Base-by-base conservation (phyloP, 2,888 invertebrate species). In the Disparrhopalites patrizii region DNA sequence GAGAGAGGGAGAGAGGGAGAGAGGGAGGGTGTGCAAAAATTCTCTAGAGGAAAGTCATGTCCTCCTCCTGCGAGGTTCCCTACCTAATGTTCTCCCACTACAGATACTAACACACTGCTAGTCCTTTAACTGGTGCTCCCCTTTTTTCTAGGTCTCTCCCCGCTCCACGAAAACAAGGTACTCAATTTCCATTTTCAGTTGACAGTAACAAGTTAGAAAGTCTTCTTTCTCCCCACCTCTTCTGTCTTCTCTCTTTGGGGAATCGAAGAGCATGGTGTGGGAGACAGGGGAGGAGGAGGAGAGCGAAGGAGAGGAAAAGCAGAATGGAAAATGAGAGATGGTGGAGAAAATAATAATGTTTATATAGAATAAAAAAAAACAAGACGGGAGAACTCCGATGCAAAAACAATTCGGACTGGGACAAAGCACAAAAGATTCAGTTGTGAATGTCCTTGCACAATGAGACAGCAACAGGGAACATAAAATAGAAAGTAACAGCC, bases 181-280 rank as follows among this genome's bases (percentile, higher is more conserved):
- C 47, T 47, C 47, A 47, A 47, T 47, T 47, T 47, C 23, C 47
- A 47, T 47, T 47, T 23, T 47, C 23, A 18, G 47, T 3, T 23
- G 47, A 47, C 47, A 47, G 47, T 5, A 47, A 47, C 47, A 20
- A 7, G 23, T 4, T 8, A 5, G 25, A 47, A 20, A 25, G 47
- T 47, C 25, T 47, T 23, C 47, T 23, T 47, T 7, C 25, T 47
- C 23, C 8, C 3, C 8, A 47, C 47, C 47, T 7, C 47, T 23
- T 23, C 23, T 7, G 47, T 43, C 47, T 47, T 23, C 47, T 15
- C 4, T 23, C 20, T n/a, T 15, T 20, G 3, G 47, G n/a, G 25
- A 47, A 3, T 5, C 4, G 1, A 5, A n/a, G 3, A 3, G 30
- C 30, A 54, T 30, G 54, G 31, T 15, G 31, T 30, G n/a, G 40